These are phyloP conservation scores for Lates calcarifer DNA, from an alignment of 2,113 vertebrate species.

Conservation along the genomic window DNA sequence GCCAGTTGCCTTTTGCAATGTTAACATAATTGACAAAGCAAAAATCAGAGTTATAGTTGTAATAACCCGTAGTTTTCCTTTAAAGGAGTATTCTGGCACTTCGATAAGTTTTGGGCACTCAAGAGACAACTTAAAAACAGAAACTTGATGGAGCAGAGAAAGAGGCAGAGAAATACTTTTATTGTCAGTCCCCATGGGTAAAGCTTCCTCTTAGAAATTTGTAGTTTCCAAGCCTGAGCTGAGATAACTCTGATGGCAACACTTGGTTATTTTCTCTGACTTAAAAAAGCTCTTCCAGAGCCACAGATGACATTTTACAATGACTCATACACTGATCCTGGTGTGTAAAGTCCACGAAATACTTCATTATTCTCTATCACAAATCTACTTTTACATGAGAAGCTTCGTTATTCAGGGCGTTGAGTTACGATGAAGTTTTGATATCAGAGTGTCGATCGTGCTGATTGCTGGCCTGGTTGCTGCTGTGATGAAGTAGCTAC, in stretches of 20 bases:
- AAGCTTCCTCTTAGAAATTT: not conserved
- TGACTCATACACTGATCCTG: too few relatives aligned
- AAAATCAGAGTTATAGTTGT: not conserved
- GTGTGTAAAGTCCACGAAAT: not conserved
- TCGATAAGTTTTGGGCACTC: not conserved
- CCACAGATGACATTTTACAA: too few relatives aligned
- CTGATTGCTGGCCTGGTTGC: not conserved
- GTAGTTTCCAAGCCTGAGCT: not conserved
- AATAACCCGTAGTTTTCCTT: not conserved
- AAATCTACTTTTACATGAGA: not conserved
- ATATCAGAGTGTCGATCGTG: not conserved
- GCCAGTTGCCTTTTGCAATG: too few relatives aligned
- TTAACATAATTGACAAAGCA: too few relatives aligned
- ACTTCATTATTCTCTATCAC: too few relatives aligned
- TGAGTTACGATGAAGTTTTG: not conserved
- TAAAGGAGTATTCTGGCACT: not conserved
- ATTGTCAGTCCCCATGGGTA: not conserved
- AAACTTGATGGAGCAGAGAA: too few relatives aligned
- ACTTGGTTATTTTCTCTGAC: not conserved
- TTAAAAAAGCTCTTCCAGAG: not conserved
- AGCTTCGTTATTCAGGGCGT: not conserved
- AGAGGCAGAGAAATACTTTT: not conserved
- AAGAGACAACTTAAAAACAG: not conserved
- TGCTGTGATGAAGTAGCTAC: conserved; percentile 37
- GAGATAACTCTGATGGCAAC: not conserved